These are phyloP conservation scores for Drosophila vallismaia DNA, from an alignment of 2,888 invertebrate genomes.

Conservation along the genomic window DNA sequence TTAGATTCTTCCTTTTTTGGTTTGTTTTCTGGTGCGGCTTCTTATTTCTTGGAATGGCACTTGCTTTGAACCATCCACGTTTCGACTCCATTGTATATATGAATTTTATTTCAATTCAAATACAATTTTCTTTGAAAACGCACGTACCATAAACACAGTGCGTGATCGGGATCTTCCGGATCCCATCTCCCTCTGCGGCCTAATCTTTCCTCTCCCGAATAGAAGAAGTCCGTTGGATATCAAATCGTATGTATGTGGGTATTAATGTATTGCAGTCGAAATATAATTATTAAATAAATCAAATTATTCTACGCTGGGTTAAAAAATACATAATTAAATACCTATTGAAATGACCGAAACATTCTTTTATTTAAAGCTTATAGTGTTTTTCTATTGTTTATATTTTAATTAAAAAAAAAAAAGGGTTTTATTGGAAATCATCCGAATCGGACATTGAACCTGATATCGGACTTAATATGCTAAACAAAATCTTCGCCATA, in stretches of 20 bases:
- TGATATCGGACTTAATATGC: constrained; percentile 2
- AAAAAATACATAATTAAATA: no score
- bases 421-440: background rate
- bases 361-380: no score
- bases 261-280: background rate
- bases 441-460: no score
- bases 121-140: constrained; percentile 79
- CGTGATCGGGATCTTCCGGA: constrained; percentile 18
- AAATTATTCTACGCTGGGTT: no score
- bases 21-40: constrained; percentile 16
- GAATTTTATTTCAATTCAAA: constrained; percentile 78
- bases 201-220: background rate
- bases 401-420: no score
- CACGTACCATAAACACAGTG: constrained; percentile 64
- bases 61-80: constrained; percentile 72
- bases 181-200: constrained; percentile 5
- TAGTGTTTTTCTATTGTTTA: no score
- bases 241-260: no score
- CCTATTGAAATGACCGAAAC: no score
- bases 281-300: no score
- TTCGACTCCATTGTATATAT: constrained; percentile 66
- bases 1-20: constrained; percentile 61
- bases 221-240: background rate
- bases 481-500: constrained; percentile 1
- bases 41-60: constrained; percentile 76